Base-by-base conservation (phyloP, 2,113 vertebrate genomes). In the Calidris pygmaea region DNA sequence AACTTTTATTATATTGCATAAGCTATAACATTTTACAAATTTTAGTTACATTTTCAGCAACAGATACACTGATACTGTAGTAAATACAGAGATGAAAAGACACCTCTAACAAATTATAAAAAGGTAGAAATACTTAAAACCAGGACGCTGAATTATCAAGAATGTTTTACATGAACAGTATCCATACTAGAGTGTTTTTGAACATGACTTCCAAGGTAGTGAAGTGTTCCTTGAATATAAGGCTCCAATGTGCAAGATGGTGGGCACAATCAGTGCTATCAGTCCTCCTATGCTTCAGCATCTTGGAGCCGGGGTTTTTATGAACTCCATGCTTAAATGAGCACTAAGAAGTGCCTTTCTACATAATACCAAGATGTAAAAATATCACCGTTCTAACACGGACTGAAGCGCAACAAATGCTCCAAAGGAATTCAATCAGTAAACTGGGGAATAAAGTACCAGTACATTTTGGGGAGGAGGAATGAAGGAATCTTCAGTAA, bases 1-100 rank as follows among this genome's bases (percentile, higher is more conserved):
- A 92, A 92, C 62, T 87, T 98, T 97, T 98, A 98, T 98, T 97
- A 95, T 95, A 89, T 96, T 97, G 97, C 96, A 96, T 97, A 96
- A 98, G 92, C 90, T 96, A 34, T 91, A 95, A 95, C 95, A 92
- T 96, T 95, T 98, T 98, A 98, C 96, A 98, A 97, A 97, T 96
- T 80, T 96, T 96, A 94, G 88, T 94, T 94, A 96, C 71, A 77
- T 95, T 97, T 98, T 95, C 81, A 96, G 95, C 96, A 97, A 96
- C 96, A 97, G 96, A 95, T 97, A 96, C 67, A 97, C 80, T 82
- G 95, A 95, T 90, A 96, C 95, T 56, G 86, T 95, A 96, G 83
- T 97, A 98, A 96, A 95, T 96, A 97, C 80, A 98, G 95, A 97
- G 88, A 91, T 96, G 93, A 93, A 93, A 93, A 97, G 89, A 96